These are phyloP conservation scores for Allolobophora icterica DNA, from an alignment of 2,888 invertebrate species.

Conservation along the genomic window DNA sequence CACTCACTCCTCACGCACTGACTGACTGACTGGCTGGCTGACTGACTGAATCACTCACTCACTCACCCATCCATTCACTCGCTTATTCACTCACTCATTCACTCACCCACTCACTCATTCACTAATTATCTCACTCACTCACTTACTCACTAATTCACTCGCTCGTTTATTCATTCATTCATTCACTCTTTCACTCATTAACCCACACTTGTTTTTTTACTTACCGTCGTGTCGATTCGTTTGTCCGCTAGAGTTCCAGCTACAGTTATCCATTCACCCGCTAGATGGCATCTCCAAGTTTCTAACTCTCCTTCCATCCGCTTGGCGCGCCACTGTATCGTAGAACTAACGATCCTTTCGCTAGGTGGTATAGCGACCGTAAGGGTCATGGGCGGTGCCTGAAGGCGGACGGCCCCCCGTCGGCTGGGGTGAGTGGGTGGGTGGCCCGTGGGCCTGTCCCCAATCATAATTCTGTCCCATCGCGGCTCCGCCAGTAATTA, in stretches of 20 bases:
- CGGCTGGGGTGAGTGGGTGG: background rate
- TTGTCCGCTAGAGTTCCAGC: background rate
- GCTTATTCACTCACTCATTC: too few species aligned
- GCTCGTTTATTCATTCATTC: background rate
- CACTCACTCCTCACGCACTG: too few species aligned
- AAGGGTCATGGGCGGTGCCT: background rate
- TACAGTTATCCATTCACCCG: background rate
- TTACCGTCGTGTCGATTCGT: background rate
- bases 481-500: background rate
- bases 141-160: background rate
- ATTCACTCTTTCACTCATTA: background rate
- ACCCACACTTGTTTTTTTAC: background rate
- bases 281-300: background rate
- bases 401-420: background rate
- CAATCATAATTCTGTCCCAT: conserved; percentile 27
- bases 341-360: background rate
- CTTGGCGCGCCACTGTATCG: background rate
- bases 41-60: too few species aligned
- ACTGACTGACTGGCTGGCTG: too few species aligned
- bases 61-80: too few species aligned
- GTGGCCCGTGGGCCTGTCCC: conserved; percentile 12
- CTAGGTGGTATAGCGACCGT: background rate
- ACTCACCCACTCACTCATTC: too few species aligned
- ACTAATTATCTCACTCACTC: background rate
- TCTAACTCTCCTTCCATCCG: background rate